These are phyloP conservation scores for Habroteleia sp. DNA, from an alignment of 2,888 invertebrate species.

Conservation along the genomic window DNA sequence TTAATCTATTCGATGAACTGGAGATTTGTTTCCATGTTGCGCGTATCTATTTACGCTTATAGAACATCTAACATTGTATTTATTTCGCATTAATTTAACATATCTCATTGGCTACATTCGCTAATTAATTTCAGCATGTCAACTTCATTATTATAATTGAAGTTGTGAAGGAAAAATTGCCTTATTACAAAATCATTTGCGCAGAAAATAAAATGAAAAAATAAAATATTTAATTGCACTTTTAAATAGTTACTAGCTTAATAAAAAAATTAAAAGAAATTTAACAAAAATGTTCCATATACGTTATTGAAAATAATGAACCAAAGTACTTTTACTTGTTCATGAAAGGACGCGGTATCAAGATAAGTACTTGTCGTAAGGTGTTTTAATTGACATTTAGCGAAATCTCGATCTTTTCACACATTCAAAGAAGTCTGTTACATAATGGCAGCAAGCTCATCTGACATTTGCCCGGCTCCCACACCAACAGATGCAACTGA, in stretches of 20 bases:
- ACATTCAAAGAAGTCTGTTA: constrained; percentile 30
- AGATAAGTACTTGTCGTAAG: not conserved
- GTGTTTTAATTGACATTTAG: constrained; percentile 47
- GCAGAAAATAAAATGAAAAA: too few relatives aligned
- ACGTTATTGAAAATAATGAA: too few relatives aligned
- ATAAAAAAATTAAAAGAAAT: too few relatives aligned
- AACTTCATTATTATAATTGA: not conserved
- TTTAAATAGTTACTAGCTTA: too few relatives aligned
- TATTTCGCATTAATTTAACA: constrained; percentile 3
- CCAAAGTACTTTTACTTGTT: too few relatives aligned
- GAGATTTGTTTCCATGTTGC: too few relatives aligned
- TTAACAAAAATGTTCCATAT: too few relatives aligned
- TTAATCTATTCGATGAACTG: too few relatives aligned
- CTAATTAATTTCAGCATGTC: constrained; percentile 13
- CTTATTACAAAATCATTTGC: not conserved
- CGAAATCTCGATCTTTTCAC: constrained; percentile 17
- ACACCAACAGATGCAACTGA: constrained; percentile 42
- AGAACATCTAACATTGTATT: not conserved
- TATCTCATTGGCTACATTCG: not conserved
- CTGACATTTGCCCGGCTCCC: constrained; percentile 29
- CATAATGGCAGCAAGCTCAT: constrained; percentile 19
- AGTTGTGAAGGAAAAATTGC: not conserved
- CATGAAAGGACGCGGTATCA: too few relatives aligned
- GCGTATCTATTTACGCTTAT: too few relatives aligned
- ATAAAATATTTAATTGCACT: too few relatives aligned